Base-by-base conservation (phyloP, 2,113 vertebrate species). In the Sprattus sprattus region DNA sequence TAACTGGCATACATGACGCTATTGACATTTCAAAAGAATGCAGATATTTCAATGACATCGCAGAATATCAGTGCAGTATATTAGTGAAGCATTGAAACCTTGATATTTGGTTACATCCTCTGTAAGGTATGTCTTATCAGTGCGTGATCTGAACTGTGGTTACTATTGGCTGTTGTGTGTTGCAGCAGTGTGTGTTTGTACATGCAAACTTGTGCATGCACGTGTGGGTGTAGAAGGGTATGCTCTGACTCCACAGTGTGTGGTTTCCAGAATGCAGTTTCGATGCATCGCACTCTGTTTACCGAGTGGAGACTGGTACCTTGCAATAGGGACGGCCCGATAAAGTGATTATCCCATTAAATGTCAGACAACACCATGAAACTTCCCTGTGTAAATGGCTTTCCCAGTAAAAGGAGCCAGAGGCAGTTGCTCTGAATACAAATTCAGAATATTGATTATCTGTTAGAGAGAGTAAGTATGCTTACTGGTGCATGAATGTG, bases 391-490 rank as follows among this genome's bases (percentile, higher is more conserved):
- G 32, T 32, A 32, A 75, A 75, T 75, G 67, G 28, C 67, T 75
- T 32, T 75, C 67, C 67, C 32, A 75, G 67, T 2, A 75, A 75
- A 75, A 39, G 3, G 67, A 32, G 67, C 67, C 13, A 39, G 67
- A 39, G 28, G 25, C 71, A 78, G 28, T 39, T 39, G 71, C 71
- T 78, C 28, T 39, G 71, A 78, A 78, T 78, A 13, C 71, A 78
- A 78, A 78, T 39, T 78, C 71, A 78, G 32, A 78, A 78, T 78
- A 78, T 78, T 13, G 71, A 78, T 78, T 32, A 78, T 78, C 71
- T 78, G 71, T 78, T 78, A 78, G 32, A 78, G 71, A 44, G 71
- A 78, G 28, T 39, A 78, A 78, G 71, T 78, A 39, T 39, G 32
- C 71, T 78, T 32, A 78, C 32, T 78, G 32, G 28, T 28, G 71